Percentiles rank a stretch among this genome's conserved stretches.
phyloP scores from a whole-genome alignment of 1,140 invertebrate species.

The Vanessa tameamea region DNA sequence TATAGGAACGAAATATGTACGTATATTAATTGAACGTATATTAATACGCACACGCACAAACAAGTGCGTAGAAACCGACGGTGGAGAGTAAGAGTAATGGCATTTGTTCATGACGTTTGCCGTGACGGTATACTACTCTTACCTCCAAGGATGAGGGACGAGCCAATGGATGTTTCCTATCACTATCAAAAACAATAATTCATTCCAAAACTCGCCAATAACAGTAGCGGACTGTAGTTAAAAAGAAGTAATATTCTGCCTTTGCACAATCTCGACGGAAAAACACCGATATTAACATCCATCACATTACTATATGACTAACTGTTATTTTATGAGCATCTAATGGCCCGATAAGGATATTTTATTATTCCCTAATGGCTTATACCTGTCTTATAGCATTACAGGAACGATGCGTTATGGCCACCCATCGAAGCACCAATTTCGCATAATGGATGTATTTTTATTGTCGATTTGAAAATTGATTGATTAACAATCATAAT shows the following conservation, averaged over 20 bases:
- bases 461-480: slow-evolving; percentile 55
- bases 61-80: too few relatives aligned
- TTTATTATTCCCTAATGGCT: slow-evolving; percentile 80
- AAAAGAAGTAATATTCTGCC: slow-evolving; percentile 22
- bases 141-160: too few relatives aligned
- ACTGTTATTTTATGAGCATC: slow-evolving; percentile 79
- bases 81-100: too few relatives aligned
- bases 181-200: not conserved
- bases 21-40: too few relatives aligned
- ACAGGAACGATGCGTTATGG: slow-evolving; percentile 67
- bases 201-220: not conserved
- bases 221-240: slow-evolving; percentile 9
- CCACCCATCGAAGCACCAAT: slow-evolving; percentile 68
- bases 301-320: slow-evolving; percentile 78
- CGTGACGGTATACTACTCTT: too few relatives aligned
- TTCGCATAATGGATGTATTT: slow-evolving; percentile 72
- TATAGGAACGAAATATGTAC: too few relatives aligned
- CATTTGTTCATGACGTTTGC: too few relatives aligned
- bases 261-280: slow-evolving; percentile 41
- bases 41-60: too few relatives aligned
- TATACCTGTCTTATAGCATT: slow-evolving; percentile 76
- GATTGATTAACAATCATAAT: not conserved
- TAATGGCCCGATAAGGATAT: slow-evolving; percentile 78
- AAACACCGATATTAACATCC: slow-evolving; percentile 75
- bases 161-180: too few relatives aligned